Percentiles rank a stretch among this genome's conserved stretches.
Evolutionary conservation across 1,140 invertebrate species (phyloP).

Genomic region (Listronotus bonariensis): DNA sequence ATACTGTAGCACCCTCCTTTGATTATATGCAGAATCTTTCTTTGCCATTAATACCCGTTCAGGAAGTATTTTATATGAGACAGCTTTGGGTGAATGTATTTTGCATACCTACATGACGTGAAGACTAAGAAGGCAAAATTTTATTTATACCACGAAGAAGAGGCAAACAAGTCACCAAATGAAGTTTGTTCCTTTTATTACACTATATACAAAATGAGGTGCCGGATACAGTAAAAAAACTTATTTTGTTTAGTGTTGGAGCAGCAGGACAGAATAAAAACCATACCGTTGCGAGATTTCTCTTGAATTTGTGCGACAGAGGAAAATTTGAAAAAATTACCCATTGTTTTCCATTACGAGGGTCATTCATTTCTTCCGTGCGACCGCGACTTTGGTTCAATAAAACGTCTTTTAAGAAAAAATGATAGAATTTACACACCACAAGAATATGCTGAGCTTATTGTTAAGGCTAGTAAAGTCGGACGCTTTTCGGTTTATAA

Average conservation of each 20-base stretch:
- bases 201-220: constrained; percentile 4
- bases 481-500: too few species aligned
- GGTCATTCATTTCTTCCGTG: constrained; percentile 50
- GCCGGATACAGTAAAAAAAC: constrained; percentile 21
- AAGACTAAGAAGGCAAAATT: constrained; percentile 38
- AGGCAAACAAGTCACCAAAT: constrained; percentile 22
- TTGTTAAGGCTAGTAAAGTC: background rate
- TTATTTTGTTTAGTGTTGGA: constrained; percentile 43
- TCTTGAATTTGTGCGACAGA: constrained; percentile 35
- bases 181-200: constrained; percentile 25
- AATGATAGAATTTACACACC: constrained; percentile 39
- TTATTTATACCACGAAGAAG: constrained; percentile 41
- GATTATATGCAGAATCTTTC: too few species aligned
- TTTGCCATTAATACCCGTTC: too few species aligned
- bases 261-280: constrained; percentile 47
- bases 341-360: constrained; percentile 47
- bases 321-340: constrained; percentile 41
- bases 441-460: constrained; percentile 40
- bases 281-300: constrained; percentile 41
- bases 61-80: too few species aligned
- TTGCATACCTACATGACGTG: constrained; percentile 47
- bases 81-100: constrained; percentile 50
- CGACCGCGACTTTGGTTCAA: constrained; percentile 47
- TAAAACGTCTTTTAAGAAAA: constrained; percentile 41
- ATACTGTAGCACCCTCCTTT: background rate